A percentile compares a stretch with the other conserved stretches of the same genome.
Conservation (phyloP, 2,113 vertebrate genomes). For the Zosterops pallidus region DNA sequence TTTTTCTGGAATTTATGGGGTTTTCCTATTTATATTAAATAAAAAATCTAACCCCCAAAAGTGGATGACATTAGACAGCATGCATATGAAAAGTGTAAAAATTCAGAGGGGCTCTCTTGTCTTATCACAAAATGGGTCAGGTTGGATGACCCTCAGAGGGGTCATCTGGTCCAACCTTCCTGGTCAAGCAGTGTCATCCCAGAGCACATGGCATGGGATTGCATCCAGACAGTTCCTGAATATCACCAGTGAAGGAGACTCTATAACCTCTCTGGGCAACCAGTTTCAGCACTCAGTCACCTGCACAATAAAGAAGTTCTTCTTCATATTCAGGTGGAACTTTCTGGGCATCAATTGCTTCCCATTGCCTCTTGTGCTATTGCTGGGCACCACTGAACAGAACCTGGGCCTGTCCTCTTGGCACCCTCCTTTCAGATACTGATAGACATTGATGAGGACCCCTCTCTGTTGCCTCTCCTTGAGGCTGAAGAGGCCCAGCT, state of each 20-base stretch:
- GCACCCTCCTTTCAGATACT: not conserved
- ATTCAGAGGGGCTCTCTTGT: not conserved
- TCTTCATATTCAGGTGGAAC: not conserved
- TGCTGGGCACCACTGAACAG: not conserved
- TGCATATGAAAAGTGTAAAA: not conserved
- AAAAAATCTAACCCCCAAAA: not conserved
- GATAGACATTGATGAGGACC: not conserved
- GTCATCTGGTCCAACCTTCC: not conserved
- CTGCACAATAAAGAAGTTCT: not conserved
- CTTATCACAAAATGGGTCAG: not conserved
- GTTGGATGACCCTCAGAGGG: not conserved
- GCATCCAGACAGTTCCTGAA: not conserved
- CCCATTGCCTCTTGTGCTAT: not conserved
- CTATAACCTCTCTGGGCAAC: not conserved
- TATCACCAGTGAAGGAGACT: not conserved
- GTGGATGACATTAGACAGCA: not conserved
- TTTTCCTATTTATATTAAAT: not conserved
- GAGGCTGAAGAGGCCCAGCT: not conserved
- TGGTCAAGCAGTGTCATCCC: not conserved
- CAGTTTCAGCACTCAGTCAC: not conserved
- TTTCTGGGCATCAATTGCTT: not conserved
- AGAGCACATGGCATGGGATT: not conserved
- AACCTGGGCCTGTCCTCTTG: not conserved
- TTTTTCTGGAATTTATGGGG: not conserved
- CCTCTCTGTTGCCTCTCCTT: not conserved